Evolutionary conservation across 37 sponge, comb jelly and placozoan genomes (phyloP), one percentile per base, ranked within the genome.

Genomic region (Aplysina aerophoba): DNA sequence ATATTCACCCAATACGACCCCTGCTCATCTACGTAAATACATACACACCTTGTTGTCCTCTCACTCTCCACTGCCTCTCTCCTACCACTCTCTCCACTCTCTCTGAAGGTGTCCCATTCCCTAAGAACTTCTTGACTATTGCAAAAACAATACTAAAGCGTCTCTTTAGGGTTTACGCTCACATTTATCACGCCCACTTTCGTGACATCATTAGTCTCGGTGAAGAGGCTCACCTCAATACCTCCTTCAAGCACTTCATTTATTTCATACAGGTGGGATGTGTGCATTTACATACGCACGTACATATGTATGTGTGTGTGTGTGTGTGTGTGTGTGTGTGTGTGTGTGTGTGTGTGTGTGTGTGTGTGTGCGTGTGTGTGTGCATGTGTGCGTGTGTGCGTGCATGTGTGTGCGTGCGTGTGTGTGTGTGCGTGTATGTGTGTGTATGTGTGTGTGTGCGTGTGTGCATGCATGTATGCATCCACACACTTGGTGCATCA

Each of bases 231-330:
- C 99, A 99, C 78, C 85, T 99, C 34, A 99, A 99, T 81, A 97
- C 99, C 1, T 97, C 97, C 3, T 97, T 99, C 87, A 99, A 99
- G 83, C 99, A 99, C 83, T 97, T 99, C 84, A 96, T 99, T 25
- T 99, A 90, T 84, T 99, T 99, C 77, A 96, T 97, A 25, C 92
- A 88, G 78, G 78, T 75, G 54, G 41, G 74, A 38, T 20, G 19
- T 58, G 59, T 20, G 59, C 19, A 58, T 58, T 58, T 58, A 15
- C 15, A 58, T 58, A 58, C 15, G 66, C 22, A 11, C 4, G 34
- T 69, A 35, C 1, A 35, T 69, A 35, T 31, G 71, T 17, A 12
- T 30, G 34, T 44, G 71, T 69, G n/a, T 62, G 63, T 62, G 63
- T 27, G 63, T 22, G n/a, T 27, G 63, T 22, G 63, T 22, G 63